Evolutionary conservation across 2,888 invertebrate genomes (phyloP), one percentile per base, ranked within the genome.

Genomic region (Kryphioiulus occultus): DNA sequence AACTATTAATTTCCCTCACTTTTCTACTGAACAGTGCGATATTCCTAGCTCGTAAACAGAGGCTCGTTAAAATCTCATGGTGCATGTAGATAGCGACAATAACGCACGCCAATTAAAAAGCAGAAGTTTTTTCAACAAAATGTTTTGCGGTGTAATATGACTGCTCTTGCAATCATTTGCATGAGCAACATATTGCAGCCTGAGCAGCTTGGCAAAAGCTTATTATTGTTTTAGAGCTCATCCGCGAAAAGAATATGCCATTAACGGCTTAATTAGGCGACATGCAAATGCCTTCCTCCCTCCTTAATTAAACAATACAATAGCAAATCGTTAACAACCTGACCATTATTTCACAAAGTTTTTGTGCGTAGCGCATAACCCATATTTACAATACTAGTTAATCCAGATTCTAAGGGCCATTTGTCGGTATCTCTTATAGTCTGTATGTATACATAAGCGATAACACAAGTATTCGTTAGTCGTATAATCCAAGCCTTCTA

Each of bases 221-320:
- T 68, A 68, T 68, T 78, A 78, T 78, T 78, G 78, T 78, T 30
- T 78, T 78, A 68, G 78, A 30, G 78, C 78, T 78, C 78, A 78
- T 78, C 78, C 15, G 78, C 78, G 78, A 78, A 78, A 78, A 78
- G 78, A 78, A 78, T 78, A 78, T 78, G 78, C 30, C 78, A 78
- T 78, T 78, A 78, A 78, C 78, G 78, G 78, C 78, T 78, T 78
- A 78, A 78, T 78, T 78, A 78, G 78, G 78, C 78, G 15, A 78
- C 15, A 78, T 78, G 26, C 78, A 78, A 78, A 78, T 78, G 78
- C 30, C 1, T 26, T 30, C 78, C 78, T 30, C 78, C 30, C 26
- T 78, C 78, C 78, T 78, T 78, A 78, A 78, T 78, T 78, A 78
- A 78, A 78, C 30, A 30, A 78, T 78, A 78, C 78, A 78, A 78